Base-by-base conservation (phyloP, 2,888 invertebrate species). In the Agrenia bidenticulata region DNA sequence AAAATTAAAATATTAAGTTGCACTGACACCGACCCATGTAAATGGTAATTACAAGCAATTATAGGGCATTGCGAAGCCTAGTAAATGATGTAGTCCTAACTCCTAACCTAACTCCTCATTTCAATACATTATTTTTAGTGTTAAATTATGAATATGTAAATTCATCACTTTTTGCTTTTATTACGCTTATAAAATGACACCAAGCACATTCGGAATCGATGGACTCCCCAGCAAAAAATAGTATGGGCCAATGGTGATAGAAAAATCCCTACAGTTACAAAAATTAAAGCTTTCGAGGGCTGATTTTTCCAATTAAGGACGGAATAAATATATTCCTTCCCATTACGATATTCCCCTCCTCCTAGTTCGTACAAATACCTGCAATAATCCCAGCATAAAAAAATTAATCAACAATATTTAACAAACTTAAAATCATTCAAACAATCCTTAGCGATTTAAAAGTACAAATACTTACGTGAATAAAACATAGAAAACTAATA, bases 261-360 rank as follows among this genome's bases (percentile, higher is more conserved):
- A 2, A 70, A 53, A n/a, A 67, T 2, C 0, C 54, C 63, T 7
- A 58, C 51, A 13, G 21, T n/a, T n/a, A 45, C 21, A 32, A 65
- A 21, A 15, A 61, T 7, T 2, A 45, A 13, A 2, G 67, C 65
- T 51, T 45, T 65, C 19, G 19, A n/a, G 2, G 67, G 65, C 13
- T 61, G 41, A 27, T 63, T 4, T 32, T 42, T 58, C 70, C 70
- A 70, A 55, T 70, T 61, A 1, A 70, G 41, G 17, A 67, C 42
- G 15, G 70, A 60, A 23, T 70, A 70, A 15, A 70, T 67, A 27
- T n/a, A 64, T 15, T 65, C 61, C 9, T 67, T 67, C 17, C 64
- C 65, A 24, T 60, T 32, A 19, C 65, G 39, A 53, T 70, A 70
- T 4, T 60, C 50, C 15, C 67, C 67, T 17, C 67, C 67, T 2